A percentile compares a stretch with the other conserved stretches of the same genome.
These are phyloP conservation scores for Oplegnathus fasciatus DNA, from an alignment of 2,113 vertebrate species.

Conservation along the genomic window DNA sequence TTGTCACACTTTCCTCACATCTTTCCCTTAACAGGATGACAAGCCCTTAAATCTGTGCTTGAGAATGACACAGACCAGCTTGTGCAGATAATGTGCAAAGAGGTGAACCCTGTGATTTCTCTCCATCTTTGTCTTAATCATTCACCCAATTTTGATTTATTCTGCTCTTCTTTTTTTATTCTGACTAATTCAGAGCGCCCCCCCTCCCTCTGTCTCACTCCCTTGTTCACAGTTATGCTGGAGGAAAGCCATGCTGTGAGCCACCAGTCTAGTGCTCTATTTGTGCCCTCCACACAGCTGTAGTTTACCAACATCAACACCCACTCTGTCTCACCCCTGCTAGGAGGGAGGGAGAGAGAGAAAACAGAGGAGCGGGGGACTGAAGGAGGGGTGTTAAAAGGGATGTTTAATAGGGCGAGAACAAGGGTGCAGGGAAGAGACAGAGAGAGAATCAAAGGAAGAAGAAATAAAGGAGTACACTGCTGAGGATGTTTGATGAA, in stretches of 20 bases:
- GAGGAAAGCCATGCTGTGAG: slow-evolving; percentile 34
- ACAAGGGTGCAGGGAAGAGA: slow-evolving; percentile 53
- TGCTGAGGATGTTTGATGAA: slow-evolving; percentile 64
- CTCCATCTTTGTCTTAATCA: background rate
- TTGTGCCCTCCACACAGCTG: slow-evolving; percentile 53
- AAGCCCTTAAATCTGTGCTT: slow-evolving; percentile 38
- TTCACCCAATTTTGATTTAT: slow-evolving; percentile 1
- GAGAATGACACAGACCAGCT: slow-evolving; percentile 43
- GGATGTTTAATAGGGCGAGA: slow-evolving; percentile 51
- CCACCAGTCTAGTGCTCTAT: slow-evolving; percentile 30
- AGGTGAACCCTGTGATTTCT: slow-evolving; percentile 13
- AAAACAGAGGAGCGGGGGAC: slow-evolving; percentile 11
- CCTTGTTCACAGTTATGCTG: slow-evolving; percentile 23
- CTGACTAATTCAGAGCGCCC: background rate
- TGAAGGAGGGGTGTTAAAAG: slow-evolving; percentile 44
- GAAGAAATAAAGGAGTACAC: slow-evolving; percentile 28
- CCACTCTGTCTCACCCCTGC: slow-evolving; percentile 52
- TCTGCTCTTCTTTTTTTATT: slow-evolving; percentile 4
- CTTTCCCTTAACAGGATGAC: slow-evolving; percentile 18
- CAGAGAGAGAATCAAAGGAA: slow-evolving; percentile 59
- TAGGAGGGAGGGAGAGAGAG: slow-evolving; percentile 18
- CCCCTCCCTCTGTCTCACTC: background rate
- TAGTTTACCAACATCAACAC: slow-evolving; percentile 64
- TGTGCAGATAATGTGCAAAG: slow-evolving; percentile 17
- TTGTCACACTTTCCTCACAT: slow-evolving; percentile 37